phyloP scores from a whole-genome alignment of 2,113 vertebrate genomes.

The Serinus canaria region DNA sequence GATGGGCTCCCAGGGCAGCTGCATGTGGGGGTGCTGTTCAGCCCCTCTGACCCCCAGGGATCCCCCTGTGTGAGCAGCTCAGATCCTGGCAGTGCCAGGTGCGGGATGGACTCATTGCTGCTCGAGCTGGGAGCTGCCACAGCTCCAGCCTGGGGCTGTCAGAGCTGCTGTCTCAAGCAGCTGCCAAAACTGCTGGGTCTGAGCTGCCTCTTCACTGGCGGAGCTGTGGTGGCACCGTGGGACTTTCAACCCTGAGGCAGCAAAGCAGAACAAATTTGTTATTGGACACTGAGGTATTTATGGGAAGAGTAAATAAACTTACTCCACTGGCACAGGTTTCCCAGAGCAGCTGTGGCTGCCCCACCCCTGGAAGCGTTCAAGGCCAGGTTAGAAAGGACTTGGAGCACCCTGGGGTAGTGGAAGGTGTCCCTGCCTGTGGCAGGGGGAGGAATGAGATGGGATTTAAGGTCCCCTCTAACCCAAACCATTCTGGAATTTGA shows the following conservation, averaged over 20 bases:
- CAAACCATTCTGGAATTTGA: background rate
- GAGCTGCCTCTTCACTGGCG: background rate
- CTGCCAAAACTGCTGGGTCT: background rate
- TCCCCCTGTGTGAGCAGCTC: background rate
- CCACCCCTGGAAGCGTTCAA: background rate
- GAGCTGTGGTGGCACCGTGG: accelerated
- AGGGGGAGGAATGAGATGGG: background rate
- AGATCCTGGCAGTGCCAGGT: background rate
- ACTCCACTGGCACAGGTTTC: background rate
- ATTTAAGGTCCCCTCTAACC: background rate
- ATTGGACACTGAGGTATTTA: too few species aligned
- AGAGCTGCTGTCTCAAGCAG: background rate
- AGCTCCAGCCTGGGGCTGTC: background rate
- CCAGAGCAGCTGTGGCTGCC: background rate
- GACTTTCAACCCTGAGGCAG: background rate
- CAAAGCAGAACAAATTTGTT: background rate
- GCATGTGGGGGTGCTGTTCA: background rate
- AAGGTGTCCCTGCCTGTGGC: background rate
- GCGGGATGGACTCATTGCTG: background rate
- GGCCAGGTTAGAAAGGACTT: background rate
- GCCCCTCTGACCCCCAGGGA: background rate
- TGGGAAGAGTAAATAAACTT: background rate
- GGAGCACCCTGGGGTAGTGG: background rate
- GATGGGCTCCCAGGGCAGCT: background rate
- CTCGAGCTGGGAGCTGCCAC: background rate